A percentile compares a stretch with the other conserved stretches of the same genome.
Conservation (phyloP, 2,888 invertebrate genomes). For the Iselma pallidipennis region DNA sequence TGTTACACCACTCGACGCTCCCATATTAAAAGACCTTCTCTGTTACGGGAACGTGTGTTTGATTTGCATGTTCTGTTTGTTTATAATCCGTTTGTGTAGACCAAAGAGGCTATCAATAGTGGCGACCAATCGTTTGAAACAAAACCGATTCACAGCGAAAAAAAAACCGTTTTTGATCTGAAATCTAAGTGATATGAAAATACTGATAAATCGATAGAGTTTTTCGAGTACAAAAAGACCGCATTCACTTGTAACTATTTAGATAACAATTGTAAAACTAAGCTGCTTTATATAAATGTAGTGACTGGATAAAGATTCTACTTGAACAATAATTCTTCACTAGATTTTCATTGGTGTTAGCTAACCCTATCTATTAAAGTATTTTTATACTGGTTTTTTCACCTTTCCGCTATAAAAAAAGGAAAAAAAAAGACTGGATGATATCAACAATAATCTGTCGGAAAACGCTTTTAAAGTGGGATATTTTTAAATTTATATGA, state of each 20-base stretch:
- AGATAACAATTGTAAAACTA: no score
- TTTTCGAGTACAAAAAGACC: background rate
- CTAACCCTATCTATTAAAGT: background rate
- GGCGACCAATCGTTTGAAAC: background rate
- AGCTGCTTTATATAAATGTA: no score
- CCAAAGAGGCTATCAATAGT: background rate
- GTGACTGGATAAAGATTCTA: background rate
- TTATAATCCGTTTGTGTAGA: background rate
- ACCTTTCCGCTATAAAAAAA: no score
- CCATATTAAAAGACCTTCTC: background rate
- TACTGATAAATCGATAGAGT: background rate
- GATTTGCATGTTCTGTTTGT: background rate
- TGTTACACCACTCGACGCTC: constrained; percentile 16
- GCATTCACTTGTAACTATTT: background rate
- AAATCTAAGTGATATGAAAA: no score
- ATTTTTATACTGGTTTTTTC: background rate
- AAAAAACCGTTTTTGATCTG: background rate
- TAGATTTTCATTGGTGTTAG: background rate
- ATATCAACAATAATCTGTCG: background rate
- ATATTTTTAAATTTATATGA: background rate
- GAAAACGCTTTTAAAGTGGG: background rate
- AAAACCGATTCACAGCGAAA: background rate
- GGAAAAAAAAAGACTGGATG: background rate
- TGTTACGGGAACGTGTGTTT: background rate
- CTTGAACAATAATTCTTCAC: background rate